Evolutionary conservation across 2,113 vertebrate genomes (phyloP).

Genomic region (Salvelinus sp.): DNA sequence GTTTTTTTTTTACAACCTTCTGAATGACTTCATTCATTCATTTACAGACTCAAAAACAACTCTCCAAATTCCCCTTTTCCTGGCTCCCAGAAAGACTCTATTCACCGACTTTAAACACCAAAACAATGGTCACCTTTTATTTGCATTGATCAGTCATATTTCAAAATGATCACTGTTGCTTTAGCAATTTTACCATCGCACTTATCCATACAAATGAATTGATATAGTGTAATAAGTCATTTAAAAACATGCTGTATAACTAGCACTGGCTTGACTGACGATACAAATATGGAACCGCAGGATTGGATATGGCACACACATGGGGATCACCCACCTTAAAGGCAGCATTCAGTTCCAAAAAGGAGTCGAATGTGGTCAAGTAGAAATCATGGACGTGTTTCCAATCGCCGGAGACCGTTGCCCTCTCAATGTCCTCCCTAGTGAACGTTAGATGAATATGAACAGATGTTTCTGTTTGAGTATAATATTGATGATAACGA

Average conservation of each 20-base stretch:
- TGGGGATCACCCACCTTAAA: constrained; percentile 82
- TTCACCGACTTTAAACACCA: not conserved
- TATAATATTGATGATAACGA: not conserved
- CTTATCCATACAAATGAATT: not conserved
- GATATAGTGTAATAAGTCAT: not conserved
- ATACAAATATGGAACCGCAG: not conserved
- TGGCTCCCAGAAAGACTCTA: constrained; percentile 23
- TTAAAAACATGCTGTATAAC: not conserved
- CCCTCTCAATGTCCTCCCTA: constrained; percentile 89
- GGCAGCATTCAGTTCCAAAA: constrained; percentile 87
- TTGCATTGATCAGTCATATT: not conserved
- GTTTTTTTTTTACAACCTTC: constrained; percentile 3
- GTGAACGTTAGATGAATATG: constrained; percentile 23
- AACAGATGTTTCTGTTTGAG: not conserved
- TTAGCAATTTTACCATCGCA: not conserved
- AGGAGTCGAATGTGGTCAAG: constrained; percentile 90
- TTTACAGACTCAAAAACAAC: constrained; percentile 20
- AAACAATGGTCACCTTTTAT: constrained; percentile 2
- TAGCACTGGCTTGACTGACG: not conserved
- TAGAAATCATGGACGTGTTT: constrained; percentile 89
- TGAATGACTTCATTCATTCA: constrained; percentile 47
- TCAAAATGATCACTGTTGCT: not conserved
- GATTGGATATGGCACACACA: no score
- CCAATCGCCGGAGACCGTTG: constrained; percentile 87
- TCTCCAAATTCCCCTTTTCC: constrained; percentile 22